Evolutionary conservation across 35 echinoderm and acorn worm species (phyloP).

Genomic region (Patiria miniata): DNA sequence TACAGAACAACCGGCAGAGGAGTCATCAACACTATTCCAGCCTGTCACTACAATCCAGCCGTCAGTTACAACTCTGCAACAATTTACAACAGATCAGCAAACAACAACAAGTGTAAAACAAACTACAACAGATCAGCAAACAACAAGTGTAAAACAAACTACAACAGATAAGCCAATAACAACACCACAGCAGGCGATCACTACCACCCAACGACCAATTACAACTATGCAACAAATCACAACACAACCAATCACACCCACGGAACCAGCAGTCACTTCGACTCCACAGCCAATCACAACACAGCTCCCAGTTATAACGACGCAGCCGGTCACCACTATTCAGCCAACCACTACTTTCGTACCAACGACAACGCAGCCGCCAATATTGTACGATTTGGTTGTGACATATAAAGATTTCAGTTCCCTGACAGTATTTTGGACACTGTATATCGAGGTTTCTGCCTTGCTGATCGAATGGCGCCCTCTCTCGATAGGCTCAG

Average conservation of each 20-base stretch:
- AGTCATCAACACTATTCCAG: neutral
- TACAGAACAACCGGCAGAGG: neutral
- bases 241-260: neutral
- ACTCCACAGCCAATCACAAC: neutral
- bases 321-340: neutral
- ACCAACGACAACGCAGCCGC: neutral
- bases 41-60: neutral
- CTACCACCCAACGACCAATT: neutral
- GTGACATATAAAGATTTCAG: neutral
- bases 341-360: neutral
- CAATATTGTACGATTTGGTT: neutral
- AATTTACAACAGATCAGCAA: neutral
- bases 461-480: constrained; percentile 1
- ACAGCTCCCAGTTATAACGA: neutral
- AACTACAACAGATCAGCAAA: neutral
- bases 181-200: neutral
- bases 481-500: neutral
- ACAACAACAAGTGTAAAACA: too few relatives aligned
- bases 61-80: constrained; percentile 3
- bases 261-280: neutral
- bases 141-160: neutral
- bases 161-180: neutral
- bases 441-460: neutral
- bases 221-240: neutral
- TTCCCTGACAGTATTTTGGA: constrained; percentile 5